Evolutionary conservation across 1,140 invertebrate species (phyloP).

Genomic region (Listronotus oregonensis): DNA sequence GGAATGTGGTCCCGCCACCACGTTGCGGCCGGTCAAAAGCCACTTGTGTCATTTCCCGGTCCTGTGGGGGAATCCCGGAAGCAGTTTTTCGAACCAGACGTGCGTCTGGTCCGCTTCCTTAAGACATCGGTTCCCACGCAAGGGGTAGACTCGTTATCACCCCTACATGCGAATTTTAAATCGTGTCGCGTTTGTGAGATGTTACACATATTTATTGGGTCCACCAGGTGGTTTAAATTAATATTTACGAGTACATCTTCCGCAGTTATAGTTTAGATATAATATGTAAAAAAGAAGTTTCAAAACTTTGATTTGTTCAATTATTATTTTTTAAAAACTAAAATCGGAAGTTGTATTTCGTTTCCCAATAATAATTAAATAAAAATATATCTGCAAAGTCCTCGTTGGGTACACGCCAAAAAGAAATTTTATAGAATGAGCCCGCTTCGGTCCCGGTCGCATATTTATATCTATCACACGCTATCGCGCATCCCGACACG

Average conservation of each 20-base stretch:
- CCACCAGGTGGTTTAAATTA: conserved; percentile 13
- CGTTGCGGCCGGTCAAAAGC: conserved; percentile 9
- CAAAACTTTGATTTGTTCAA: no score
- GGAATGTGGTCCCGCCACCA: conserved; percentile 6
- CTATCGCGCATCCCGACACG: no score
- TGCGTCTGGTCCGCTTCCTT: conserved; percentile 12
- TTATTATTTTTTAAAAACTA: no score
- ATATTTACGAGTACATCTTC: conserved; percentile 13
- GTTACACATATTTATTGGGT: conserved; percentile 6
- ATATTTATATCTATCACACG: no score
- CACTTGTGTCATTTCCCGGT: conserved; percentile 14
- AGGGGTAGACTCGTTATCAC: background rate
- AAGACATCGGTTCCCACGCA: conserved; percentile 5
- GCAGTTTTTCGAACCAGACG: conserved; percentile 14
- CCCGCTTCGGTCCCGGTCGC: no score
- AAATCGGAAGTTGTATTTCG: no score
- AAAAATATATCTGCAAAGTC: no score
- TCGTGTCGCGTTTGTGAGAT: conserved; percentile 5
- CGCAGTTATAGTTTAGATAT: no score
- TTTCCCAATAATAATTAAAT: no score
- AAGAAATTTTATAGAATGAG: no score
- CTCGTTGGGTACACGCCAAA: no score
- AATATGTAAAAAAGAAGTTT: no score
- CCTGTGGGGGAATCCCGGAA: conserved; percentile 12
- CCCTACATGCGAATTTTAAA: conserved; percentile 11